phyloP scores from a whole-genome alignment of 2,797 vertebrate genomes.

The Typhlichthys subterraneus region DNA sequence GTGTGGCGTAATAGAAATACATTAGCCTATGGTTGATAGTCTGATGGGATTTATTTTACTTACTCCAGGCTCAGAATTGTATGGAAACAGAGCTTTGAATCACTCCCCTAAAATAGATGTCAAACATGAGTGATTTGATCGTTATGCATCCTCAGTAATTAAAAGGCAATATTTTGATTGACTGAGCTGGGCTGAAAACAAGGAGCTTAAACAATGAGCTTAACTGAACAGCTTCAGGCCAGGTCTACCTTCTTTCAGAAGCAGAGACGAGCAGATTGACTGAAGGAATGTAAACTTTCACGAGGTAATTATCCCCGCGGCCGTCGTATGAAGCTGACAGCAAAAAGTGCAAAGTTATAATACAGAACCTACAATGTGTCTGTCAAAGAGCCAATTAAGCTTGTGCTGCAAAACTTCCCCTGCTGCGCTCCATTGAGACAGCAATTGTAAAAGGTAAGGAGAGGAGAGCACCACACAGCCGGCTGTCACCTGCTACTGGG shows the following conservation, averaged over 20 bases:
- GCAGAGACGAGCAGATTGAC: slow-evolving; percentile 30
- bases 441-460: slow-evolving; percentile 23
- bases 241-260: slow-evolving; percentile 15
- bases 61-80: too few species aligned
- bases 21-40: not conserved
- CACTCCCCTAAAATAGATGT: not conserved
- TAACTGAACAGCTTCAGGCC: slow-evolving; percentile 5
- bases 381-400: slow-evolving; percentile 67
- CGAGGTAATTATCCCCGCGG: slow-evolving; percentile 48
- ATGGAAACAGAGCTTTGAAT: too few species aligned
- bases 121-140: not conserved
- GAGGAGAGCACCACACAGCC: not conserved
- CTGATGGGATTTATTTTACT: not conserved
- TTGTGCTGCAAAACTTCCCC: slow-evolving; percentile 36
- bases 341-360: slow-evolving; percentile 48
- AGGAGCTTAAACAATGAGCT: not conserved
- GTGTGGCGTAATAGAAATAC: too few species aligned
- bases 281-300: slow-evolving; percentile 38
- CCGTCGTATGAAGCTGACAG: slow-evolving; percentile 29
- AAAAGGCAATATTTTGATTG: not conserved
- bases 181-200: not conserved
- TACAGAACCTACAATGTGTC: slow-evolving; percentile 35
- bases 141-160: not conserved
- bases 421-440: not conserved
- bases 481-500: slow-evolving; percentile 5